These are phyloP conservation scores for Gymnorhina tibicen DNA, from an alignment of 2,113 vertebrate genomes.

Conservation along the genomic window DNA sequence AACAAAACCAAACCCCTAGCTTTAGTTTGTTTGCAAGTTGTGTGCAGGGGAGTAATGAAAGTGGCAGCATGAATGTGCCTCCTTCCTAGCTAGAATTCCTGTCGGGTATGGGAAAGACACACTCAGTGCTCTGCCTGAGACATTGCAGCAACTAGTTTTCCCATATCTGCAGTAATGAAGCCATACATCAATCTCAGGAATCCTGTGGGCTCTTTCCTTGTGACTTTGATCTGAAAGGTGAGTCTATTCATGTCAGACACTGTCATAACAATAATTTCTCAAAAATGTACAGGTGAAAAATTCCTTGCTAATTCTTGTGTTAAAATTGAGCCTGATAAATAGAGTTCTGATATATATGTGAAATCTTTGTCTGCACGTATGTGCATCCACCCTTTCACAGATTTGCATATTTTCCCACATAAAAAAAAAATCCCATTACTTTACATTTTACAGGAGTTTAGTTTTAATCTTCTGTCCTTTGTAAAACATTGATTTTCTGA, in stretches of 20 bases:
- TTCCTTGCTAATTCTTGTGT: neutral
- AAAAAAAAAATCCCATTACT: neutral
- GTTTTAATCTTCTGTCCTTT: neutral
- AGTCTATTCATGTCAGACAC: neutral
- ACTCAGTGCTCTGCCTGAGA: neutral
- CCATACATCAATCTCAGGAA: neutral
- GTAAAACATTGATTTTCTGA: neutral
- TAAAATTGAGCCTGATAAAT: neutral
- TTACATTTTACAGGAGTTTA: neutral
- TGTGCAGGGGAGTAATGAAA: neutral
- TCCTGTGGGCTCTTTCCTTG: neutral
- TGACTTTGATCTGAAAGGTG: neutral
- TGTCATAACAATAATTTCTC: neutral
- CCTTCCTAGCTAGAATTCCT: neutral
- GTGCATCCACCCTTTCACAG: neutral
- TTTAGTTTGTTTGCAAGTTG: neutral
- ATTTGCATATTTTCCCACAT: neutral
- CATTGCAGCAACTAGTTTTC: neutral
- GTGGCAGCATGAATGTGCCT: neutral
- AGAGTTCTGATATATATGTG: neutral
- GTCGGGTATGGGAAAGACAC: neutral
- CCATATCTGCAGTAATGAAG: neutral
- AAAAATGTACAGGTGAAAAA: neutral
- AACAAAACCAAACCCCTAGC: fast-evolving
- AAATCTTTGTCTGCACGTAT: neutral